Percentiles rank a stretch among this genome's conserved stretches.
These are phyloP conservation scores for Uropsilus gracilis DNA, from an alignment of 2,113 vertebrate genomes.

Conservation along the genomic window DNA sequence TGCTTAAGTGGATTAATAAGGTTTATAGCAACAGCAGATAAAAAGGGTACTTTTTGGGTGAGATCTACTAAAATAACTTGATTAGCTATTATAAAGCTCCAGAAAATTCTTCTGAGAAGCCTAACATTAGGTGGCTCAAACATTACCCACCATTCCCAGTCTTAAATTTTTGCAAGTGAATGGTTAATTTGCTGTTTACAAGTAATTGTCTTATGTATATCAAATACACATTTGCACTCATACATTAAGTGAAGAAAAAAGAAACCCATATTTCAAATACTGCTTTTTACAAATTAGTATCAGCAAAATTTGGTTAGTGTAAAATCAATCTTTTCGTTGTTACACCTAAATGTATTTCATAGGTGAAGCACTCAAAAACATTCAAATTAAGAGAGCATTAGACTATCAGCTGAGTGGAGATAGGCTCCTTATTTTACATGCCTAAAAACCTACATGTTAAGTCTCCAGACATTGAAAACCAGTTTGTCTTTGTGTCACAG, in stretches of 20 bases:
- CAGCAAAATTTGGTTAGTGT: background rate
- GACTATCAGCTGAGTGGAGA: background rate
- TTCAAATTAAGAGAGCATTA: background rate
- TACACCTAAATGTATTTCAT: background rate
- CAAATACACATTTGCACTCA: background rate
- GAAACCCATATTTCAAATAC: background rate
- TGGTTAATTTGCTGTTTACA: background rate
- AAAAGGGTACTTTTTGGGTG: background rate
- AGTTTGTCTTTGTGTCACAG: background rate
- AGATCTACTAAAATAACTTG: background rate
- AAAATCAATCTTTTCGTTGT: background rate
- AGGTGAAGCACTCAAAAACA: background rate
- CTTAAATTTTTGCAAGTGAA: background rate
- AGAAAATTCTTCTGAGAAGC: background rate
- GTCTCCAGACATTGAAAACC: background rate
- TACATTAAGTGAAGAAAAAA: background rate
- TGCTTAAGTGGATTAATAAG: background rate
- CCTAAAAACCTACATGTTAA: background rate
- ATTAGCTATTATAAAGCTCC: background rate
- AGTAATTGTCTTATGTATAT: background rate
- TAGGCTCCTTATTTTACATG: background rate
- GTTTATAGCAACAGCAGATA: background rate
- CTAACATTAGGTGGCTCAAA: background rate
- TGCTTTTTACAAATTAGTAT: background rate
- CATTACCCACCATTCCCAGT: background rate